These are phyloP conservation scores for Nesidiocoris tenuis DNA, from an alignment of 2,888 invertebrate species.

Conservation along the genomic window DNA sequence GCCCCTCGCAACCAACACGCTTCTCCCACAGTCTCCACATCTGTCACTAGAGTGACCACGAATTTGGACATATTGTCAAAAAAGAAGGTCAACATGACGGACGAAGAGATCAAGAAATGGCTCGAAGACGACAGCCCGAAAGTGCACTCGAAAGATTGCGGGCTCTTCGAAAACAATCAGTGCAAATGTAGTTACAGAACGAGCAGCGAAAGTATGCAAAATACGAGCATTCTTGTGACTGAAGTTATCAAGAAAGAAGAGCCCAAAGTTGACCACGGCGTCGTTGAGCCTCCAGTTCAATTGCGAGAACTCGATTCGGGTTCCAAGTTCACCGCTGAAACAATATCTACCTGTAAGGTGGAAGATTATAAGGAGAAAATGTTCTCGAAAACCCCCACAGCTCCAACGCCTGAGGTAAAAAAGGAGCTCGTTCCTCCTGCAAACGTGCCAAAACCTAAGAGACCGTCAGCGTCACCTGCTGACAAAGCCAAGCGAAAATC, in stretches of 20 bases:
- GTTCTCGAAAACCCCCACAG: slow-evolving; percentile 20
- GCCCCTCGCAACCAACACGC: background rate
- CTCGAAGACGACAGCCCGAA: slow-evolving; percentile 49
- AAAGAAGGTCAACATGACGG: slow-evolving; percentile 50
- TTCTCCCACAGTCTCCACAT: background rate
- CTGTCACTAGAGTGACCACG: background rate
- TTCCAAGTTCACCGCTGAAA: slow-evolving; percentile 46
- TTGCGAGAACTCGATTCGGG: slow-evolving; percentile 46
- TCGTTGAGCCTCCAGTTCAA: slow-evolving; percentile 48
- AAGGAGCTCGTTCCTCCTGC: slow-evolving; percentile 44
- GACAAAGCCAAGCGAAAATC: slow-evolving; percentile 43
- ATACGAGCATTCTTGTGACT: slow-evolving; percentile 25
- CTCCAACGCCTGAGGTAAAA: slow-evolving; percentile 16
- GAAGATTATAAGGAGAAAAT: slow-evolving; percentile 49
- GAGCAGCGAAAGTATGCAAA: slow-evolving; percentile 43
- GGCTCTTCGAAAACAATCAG: slow-evolving; percentile 49
- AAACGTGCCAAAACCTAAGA: slow-evolving; percentile 18
- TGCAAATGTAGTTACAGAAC: slow-evolving; percentile 49
- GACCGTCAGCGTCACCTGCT: slow-evolving; percentile 25
- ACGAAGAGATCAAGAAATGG: slow-evolving; percentile 50
- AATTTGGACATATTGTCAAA: slow-evolving; percentile 44
- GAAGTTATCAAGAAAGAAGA: slow-evolving; percentile 41
- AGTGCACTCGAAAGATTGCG: slow-evolving; percentile 49
- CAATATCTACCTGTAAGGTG: slow-evolving; percentile 48
- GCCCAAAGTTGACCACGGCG: slow-evolving; percentile 44